A percentile compares a stretch with the other conserved stretches of the same genome.
These are phyloP conservation scores for Aramus guarauna DNA, from an alignment of 2,113 vertebrate genomes.

Conservation along the genomic window DNA sequence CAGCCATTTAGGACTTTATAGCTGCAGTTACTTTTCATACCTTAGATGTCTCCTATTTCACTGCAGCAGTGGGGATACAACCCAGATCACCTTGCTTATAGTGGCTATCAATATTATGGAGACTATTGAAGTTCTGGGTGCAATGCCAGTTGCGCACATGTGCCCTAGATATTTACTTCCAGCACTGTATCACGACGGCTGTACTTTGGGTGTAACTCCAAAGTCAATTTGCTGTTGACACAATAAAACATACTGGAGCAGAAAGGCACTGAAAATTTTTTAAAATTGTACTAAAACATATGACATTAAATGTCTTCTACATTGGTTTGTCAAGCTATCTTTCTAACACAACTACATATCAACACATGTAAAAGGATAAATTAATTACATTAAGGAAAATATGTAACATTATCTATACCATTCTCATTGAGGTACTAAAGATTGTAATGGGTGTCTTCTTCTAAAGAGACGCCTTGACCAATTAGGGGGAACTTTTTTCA, in stretches of 20 bases:
- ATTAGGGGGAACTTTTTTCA: neutral
- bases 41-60: neutral
- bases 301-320: neutral
- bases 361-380: neutral
- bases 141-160: rapidly evolving
- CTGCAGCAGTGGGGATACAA: neutral
- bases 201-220: neutral
- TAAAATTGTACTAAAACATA: neutral
- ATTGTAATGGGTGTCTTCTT: neutral
- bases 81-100: neutral
- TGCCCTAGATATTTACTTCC: neutral
- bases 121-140: rapidly evolving
- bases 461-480: neutral
- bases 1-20: neutral
- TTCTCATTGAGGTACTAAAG: neutral
- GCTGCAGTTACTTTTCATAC: neutral
- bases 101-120: neutral
- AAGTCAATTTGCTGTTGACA: neutral
- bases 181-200: neutral
- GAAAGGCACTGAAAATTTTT: neutral
- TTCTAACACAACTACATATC: neutral
- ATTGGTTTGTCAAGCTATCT: neutral
- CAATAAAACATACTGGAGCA: neutral
- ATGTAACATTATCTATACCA: neutral
- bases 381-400: neutral